Evolutionary conservation across 1,140 invertebrate genomes (phyloP).

Genomic region (Aphaenogaster rudis): DNA sequence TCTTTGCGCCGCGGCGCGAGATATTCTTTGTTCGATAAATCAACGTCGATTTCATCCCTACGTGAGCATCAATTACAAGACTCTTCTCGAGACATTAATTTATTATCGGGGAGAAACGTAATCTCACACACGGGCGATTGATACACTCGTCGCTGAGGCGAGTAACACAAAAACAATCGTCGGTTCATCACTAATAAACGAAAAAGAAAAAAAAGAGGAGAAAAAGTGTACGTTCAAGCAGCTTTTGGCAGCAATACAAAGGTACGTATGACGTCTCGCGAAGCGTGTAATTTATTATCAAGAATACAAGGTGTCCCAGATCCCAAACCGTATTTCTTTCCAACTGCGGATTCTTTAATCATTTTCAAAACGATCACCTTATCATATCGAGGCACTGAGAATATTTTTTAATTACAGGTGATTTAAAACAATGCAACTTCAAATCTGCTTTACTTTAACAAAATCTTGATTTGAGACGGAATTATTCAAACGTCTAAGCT

Average conservation of each 20-base stretch:
- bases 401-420: neutral
- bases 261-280: slow-evolving; percentile 63
- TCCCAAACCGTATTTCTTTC: neutral
- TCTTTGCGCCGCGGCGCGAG: slow-evolving; percentile 57
- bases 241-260: slow-evolving; percentile 72
- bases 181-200: slow-evolving; percentile 41
- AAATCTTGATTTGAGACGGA: neutral
- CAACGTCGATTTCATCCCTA: slow-evolving; percentile 83
- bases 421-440: neutral
- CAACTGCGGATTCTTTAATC: neutral
- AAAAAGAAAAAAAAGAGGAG: neutral
- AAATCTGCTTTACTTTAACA: neutral
- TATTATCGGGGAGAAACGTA: slow-evolving; percentile 79
- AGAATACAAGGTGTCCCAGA: slow-evolving; percentile 9
- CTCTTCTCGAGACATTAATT: slow-evolving; percentile 82
- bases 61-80: slow-evolving; percentile 81
- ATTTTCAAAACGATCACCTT: neutral
- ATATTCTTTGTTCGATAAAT: slow-evolving; percentile 78
- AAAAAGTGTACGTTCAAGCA: slow-evolving; percentile 57
- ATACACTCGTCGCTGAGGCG: slow-evolving; percentile 61
- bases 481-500: neutral
- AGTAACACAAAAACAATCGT: slow-evolving; percentile 70
- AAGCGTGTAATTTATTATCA: slow-evolving; percentile 45
- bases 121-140: slow-evolving; percentile 75
- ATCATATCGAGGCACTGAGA: neutral